Conservation (phyloP, 2,113 vertebrate genomes). For the Xiphophorus couchianus region DNA sequence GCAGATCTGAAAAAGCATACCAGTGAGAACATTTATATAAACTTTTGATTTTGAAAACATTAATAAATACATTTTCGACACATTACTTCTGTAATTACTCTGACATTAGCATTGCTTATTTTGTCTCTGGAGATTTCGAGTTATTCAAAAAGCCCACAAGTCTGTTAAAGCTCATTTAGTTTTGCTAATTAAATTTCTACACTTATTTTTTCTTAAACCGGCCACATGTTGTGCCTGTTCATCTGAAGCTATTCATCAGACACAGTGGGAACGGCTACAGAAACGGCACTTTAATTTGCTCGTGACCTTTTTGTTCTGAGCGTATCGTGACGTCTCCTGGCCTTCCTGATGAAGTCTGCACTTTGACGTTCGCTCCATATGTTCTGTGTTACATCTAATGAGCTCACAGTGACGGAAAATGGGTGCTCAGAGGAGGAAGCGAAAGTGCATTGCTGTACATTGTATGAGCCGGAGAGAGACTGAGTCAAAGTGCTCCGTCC, state of each 20-base stretch:
- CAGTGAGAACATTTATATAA: no score
- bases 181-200: not conserved
- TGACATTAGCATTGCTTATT: no score
- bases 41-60: no score
- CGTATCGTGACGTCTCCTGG: not conserved
- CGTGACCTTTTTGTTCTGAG: not conserved
- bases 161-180: not conserved
- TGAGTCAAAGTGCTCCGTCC: constrained; percentile 4
- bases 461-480: constrained; percentile 22
- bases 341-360: constrained; percentile 26
- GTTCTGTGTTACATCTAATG: constrained; percentile 18
- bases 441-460: constrained; percentile 16
- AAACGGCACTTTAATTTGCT: not conserved
- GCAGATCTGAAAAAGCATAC: no score
- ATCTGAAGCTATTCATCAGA: not conserved
- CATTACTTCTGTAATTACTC: no score
- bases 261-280: not conserved
- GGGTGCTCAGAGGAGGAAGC: constrained; percentile 28
- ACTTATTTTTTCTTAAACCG: not conserved
- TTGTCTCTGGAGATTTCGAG: not conserved
- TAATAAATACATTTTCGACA: no score
- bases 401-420: constrained; percentile 20
- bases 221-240: no score
- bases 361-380: not conserved
- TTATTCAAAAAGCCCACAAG: not conserved